These are phyloP conservation scores for Imbricaverruca yamaguchii DNA, from an alignment of 2,888 invertebrate species.

Conservation along the genomic window DNA sequence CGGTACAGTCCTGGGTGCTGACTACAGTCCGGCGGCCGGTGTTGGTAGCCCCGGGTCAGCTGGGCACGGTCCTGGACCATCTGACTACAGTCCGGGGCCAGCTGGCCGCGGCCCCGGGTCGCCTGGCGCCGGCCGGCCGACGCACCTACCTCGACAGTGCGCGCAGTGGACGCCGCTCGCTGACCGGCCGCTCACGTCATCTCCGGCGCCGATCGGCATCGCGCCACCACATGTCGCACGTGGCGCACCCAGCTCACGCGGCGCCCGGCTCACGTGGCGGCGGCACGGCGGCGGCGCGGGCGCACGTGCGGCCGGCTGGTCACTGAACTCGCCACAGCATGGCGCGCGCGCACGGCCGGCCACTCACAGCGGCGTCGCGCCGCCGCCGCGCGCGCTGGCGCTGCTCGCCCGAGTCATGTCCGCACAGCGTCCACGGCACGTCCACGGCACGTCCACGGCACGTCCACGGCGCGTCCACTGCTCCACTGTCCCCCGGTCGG, in stretches of 20 bases:
- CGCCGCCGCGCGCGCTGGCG: background rate
- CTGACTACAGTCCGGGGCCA: too few species aligned
- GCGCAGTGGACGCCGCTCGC: background rate
- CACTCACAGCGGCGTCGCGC: background rate
- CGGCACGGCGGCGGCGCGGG: too few species aligned
- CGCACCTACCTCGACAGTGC: constrained; percentile 3
- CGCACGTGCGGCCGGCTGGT: background rate
- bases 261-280: too few species aligned
- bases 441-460: background rate
- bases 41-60: too few species aligned
- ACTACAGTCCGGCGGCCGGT: too few species aligned
- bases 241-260: background rate
- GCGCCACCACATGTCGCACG: background rate
- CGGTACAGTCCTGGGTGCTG: too few species aligned
- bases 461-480: background rate
- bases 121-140: background rate
- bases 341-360: too few species aligned
- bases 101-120: too few species aligned
- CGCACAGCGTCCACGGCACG: background rate
- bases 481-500: background rate
- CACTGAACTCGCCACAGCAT: background rate
- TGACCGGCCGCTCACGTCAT: background rate
- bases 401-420: background rate
- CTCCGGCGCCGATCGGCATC: background rate
- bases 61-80: too few species aligned